phyloP scores from a whole-genome alignment of 2,113 vertebrate species.

The Psilopsiagon aymara region DNA sequence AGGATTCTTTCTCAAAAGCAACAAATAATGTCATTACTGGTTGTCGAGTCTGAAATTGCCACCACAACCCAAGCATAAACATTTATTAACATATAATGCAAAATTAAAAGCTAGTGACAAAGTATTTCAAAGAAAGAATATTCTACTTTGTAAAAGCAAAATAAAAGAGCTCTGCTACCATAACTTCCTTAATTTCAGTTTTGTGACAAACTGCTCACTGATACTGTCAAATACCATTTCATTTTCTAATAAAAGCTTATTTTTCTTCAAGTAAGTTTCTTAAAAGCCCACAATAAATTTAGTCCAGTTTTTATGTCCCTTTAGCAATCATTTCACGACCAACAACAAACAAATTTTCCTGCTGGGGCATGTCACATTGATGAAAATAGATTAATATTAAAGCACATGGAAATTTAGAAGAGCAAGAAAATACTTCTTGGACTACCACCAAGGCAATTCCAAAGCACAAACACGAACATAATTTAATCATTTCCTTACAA shows the following conservation, averaged over 20 bases:
- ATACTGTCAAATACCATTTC: not conserved
- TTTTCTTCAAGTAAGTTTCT: not conserved
- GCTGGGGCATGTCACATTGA: not conserved
- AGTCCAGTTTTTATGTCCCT: not conserved
- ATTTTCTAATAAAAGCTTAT: not conserved
- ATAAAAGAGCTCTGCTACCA: not conserved
- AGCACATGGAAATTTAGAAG: slow-evolving; percentile 31
- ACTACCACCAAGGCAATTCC: slow-evolving; percentile 23
- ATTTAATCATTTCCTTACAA: slow-evolving; percentile 42
- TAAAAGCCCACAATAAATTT: not conserved
- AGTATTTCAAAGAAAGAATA: slow-evolving; percentile 5
- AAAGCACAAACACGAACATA: slow-evolving; percentile 28
- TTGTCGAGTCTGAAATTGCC: not conserved
- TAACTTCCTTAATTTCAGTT: not conserved
- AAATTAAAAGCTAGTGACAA: slow-evolving; percentile 16
- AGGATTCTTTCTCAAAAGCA: not conserved
- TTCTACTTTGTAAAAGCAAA: not conserved
- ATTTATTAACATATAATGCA: not conserved
- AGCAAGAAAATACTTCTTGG: slow-evolving; percentile 36
- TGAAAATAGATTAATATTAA: slow-evolving; percentile 31
- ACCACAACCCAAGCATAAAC: not conserved
- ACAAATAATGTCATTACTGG: not conserved
- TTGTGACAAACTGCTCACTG: not conserved
- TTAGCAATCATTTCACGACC: not conserved
- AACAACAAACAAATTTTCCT: not conserved